Conservation (phyloP, 2,797 vertebrate genomes). For the Thamnophis elegans region DNA sequence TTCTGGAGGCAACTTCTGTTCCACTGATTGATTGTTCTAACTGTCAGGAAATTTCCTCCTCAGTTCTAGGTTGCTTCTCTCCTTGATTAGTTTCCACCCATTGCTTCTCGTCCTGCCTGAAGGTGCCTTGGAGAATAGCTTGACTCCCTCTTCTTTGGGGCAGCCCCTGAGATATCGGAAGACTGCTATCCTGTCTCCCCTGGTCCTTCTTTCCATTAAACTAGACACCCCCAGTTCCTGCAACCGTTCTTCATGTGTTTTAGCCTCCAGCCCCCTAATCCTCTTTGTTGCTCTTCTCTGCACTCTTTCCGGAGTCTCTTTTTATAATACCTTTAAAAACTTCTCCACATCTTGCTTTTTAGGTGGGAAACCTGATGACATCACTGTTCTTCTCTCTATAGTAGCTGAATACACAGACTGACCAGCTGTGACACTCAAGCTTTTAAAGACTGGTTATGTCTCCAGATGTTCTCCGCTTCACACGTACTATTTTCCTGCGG, state of each 20-base stretch:
- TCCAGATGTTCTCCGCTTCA: slow-evolving; percentile 46
- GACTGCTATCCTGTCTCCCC: too few relatives aligned
- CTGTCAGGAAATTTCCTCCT: too few relatives aligned
- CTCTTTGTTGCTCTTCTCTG: background rate
- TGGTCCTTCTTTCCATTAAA: too few relatives aligned
- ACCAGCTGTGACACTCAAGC: slow-evolving; percentile 42
- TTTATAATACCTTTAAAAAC: background rate
- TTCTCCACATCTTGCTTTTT: slow-evolving; percentile 31
- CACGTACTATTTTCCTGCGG: slow-evolving; percentile 75
- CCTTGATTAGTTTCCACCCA: too few relatives aligned
- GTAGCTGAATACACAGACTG: slow-evolving; percentile 98
- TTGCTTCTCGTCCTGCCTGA: too few relatives aligned
- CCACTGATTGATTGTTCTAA: too few relatives aligned
- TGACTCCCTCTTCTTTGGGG: too few relatives aligned
- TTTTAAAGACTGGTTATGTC: slow-evolving; percentile 20
- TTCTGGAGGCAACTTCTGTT: too few relatives aligned
- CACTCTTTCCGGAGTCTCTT: background rate
- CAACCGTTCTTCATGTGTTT: background rate
- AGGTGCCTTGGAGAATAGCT: too few relatives aligned
- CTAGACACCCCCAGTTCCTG: background rate
- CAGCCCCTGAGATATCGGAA: too few relatives aligned
- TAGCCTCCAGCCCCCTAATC: background rate
- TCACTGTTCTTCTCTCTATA: slow-evolving; percentile 97
- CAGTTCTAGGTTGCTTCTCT: too few relatives aligned
- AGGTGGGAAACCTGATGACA: slow-evolving; percentile 99